Percentiles rank a stretch among this genome's conserved stretches.
These are phyloP conservation scores for Spatulosminthurus flaviceps DNA, from an alignment of 2,888 invertebrate species.

Conservation along the genomic window DNA sequence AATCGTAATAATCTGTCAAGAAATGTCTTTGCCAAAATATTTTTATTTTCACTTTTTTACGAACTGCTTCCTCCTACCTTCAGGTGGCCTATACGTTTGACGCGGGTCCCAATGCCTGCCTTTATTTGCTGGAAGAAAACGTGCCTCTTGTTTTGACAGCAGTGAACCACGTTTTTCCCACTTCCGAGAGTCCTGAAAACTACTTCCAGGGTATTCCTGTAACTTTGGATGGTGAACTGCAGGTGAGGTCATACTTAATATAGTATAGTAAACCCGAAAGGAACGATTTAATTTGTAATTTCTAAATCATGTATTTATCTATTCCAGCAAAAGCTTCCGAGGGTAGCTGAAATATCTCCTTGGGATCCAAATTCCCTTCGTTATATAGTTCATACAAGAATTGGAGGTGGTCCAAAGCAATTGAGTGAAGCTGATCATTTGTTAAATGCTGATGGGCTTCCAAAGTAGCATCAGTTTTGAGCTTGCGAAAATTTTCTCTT, in stretches of 20 bases:
- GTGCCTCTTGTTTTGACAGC: constrained; percentile 76
- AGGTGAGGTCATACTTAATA: not conserved
- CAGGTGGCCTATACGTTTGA: constrained; percentile 96
- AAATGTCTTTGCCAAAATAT: not conserved
- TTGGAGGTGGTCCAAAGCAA: constrained; percentile 81
- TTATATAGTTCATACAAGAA: constrained; percentile 83
- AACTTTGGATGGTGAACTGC: not conserved
- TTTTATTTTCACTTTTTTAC: not conserved
- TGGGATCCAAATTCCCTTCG: constrained; percentile 73
- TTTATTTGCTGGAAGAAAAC: constrained; percentile 82
- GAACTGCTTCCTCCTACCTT: constrained; percentile 60
- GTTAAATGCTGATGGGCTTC: constrained; percentile 69
- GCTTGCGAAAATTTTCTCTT: too few species aligned
- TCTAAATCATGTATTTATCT: too few species aligned
- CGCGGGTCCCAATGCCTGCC: constrained; percentile 96
- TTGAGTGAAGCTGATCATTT: constrained; percentile 68
- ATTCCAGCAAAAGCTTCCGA: constrained; percentile 39
- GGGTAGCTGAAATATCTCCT: constrained; percentile 65
- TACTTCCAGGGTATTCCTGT: constrained; percentile 72
- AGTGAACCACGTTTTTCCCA: constrained; percentile 78
- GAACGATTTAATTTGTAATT: not conserved
- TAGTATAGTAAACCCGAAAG: not conserved
- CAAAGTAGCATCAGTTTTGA: constrained; percentile 64
- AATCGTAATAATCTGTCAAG: constrained; percentile 69
- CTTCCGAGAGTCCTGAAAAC: constrained; percentile 65